Evolutionary conservation across 2,888 invertebrate genomes (phyloP), one percentile per base, ranked within the genome.

Genomic region (Agriopis leucophaearia): DNA sequence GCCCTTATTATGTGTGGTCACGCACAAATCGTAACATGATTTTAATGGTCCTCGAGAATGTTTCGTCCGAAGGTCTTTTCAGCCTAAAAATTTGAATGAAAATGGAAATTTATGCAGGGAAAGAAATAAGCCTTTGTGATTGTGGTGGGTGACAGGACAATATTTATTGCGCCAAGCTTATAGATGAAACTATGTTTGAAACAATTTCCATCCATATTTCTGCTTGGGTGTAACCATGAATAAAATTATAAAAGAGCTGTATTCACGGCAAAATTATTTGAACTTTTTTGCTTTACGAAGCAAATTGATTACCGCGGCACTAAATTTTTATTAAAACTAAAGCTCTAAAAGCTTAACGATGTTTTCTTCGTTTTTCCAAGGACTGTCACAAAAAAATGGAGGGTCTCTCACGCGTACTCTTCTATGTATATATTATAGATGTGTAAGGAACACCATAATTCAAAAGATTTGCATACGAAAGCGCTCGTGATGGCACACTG

Each of bases 1-100:
- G 63, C 45, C 55, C 57, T 65, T 70, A 74, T 74, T 74, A 70
- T 70, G 74, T 70, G 65, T 71, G 71, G 75, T 75, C 74, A 75
- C 75, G 75, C 74, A 74, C 68, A 66, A 68, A 68, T 64, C 64
- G 48, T 68, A 68, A 56, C 64, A 65, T 66, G 48, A 18, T 65
- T 63, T 62, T 68, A 70, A 70, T 68, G 64, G 61, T 58, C 18
- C 27, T 48, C 50, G 42, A 64, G 51, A 63, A 64, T 59, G 62
- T 56, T 58, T 35, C 54, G 15, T 13, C 27, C 15, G 55, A 66
- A 62, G 62, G 61, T 27, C 50, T 50, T 57, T 59, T 18, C 48
- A 54, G 45, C 42, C 13, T 57, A 57, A 5, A 62, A 52, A 52
- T 57, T 56, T 52, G 27, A 52, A 47, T 40, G 55, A 42, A 27